Conservation (phyloP, 2,797 vertebrate species). For the Cyprinodon diabolis region DNA sequence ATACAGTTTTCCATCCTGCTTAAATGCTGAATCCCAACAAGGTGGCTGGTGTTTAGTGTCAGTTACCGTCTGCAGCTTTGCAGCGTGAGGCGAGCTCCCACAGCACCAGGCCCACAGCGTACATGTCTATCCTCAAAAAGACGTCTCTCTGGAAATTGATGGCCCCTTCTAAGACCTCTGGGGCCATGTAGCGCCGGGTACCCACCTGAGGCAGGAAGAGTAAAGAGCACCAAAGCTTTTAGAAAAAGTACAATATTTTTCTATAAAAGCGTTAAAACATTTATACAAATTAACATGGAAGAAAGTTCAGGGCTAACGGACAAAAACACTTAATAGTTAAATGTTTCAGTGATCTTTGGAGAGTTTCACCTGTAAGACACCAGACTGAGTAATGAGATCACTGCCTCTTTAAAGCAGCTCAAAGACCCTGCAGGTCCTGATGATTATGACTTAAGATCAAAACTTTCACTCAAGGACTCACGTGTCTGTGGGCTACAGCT, state of each 20-base stretch:
- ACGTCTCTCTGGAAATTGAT: slow-evolving; percentile 98
- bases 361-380: neutral
- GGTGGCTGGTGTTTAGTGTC: neutral
- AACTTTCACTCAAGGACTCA: slow-evolving; percentile 10
- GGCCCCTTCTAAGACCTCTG: slow-evolving; percentile 96
- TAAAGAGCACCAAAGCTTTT: neutral
- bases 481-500: slow-evolving; percentile 94
- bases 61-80: slow-evolving; percentile 93
- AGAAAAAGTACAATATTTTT: neutral
- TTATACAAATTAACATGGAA: neutral
- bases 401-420: neutral
- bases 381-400: neutral
- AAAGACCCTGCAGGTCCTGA: neutral
- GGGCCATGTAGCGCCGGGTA: slow-evolving; percentile 96
- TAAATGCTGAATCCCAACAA: neutral
- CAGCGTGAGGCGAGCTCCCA: slow-evolving; percentile 95
- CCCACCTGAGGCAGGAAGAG: slow-evolving; percentile 83
- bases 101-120: slow-evolving; percentile 92
- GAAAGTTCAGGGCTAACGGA: neutral
- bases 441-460: neutral
- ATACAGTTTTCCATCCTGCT: neutral
- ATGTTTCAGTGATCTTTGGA: neutral
- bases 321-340: neutral
- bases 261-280: no score
- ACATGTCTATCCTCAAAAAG: slow-evolving; percentile 98